phyloP scores from a whole-genome alignment of 2,113 vertebrate species.

The Rhabdomys dilectus region DNA sequence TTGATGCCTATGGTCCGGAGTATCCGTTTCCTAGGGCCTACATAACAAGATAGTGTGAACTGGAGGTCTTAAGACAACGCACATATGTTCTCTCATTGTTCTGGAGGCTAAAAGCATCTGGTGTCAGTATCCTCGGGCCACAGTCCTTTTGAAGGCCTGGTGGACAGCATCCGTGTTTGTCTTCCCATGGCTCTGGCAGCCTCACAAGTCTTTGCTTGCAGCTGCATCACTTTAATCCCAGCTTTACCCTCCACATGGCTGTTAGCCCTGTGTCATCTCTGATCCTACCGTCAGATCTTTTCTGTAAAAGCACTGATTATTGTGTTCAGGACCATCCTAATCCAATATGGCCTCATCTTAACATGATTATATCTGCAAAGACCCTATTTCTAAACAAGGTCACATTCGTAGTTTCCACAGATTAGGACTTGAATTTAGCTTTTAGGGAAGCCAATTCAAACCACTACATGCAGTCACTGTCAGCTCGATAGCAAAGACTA shows the following conservation, averaged over 20 bases:
- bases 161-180: not conserved
- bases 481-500: not conserved
- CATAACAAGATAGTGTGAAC: not conserved
- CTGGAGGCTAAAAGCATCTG: not conserved
- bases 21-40: not conserved
- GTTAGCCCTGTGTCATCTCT: not conserved
- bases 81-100: not conserved
- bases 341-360: not conserved
- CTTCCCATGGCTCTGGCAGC: not conserved
- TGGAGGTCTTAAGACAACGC: not conserved
- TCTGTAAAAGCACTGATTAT: not conserved
- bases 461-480: not conserved
- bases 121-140: not conserved
- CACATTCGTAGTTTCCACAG: not conserved
- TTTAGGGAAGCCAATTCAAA: not conserved
- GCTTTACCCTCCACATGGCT: not conserved
- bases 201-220: not conserved
- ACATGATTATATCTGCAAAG: not conserved
- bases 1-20: not conserved
- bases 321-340: not conserved
- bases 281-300: not conserved
- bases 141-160: not conserved
- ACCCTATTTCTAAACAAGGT: not conserved
- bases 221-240: not conserved
- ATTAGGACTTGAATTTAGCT: not conserved